Base-by-base conservation (phyloP, 2,797 vertebrate genomes). In the Phaenicophaeus curvirostris region DNA sequence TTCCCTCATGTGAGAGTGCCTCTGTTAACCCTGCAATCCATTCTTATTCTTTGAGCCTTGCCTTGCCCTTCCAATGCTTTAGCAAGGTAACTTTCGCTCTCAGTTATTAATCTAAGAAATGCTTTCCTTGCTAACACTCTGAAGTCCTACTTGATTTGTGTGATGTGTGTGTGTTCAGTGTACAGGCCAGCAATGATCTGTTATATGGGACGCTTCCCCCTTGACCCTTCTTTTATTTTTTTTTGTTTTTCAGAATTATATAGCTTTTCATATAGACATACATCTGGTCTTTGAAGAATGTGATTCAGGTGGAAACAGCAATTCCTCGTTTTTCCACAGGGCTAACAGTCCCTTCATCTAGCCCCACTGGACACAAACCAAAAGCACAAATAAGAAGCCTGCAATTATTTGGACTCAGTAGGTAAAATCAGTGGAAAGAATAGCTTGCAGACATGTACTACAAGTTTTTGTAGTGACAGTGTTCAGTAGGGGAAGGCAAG, bases 51-150 rank as follows among this genome's bases (percentile, higher is more conserved):
- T 6, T 31, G 48, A 66, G 50, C 35, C 69, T 91, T 87, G 44
- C 51, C 59, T 83, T 89, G 63, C 53, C 51, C 30, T 88, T 66
- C 27, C 42, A 90, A 5, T 24, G 39, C 25, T 94, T 89, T 67
- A 61, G 51, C 4, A 6, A 66, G 44, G 78, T 62, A 88, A 89
- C 37, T 85, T 94, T 68, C 91, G 25, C 33, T 93, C 80, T 81
- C 86, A 80, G 7, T 87, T 93, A 93, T 76, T 79, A 87, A 86
- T 80, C 50, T 82, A 67, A 89, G 54, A 85, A 94, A 87, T 66
- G 37, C 4, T 91, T 89, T 78, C 53, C 61, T 78, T 82, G 31
- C 20, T 76, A 62, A 53, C 39, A 69, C 4, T 27, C 50, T 25
- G 83, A 88, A 73, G 41, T 76, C 67, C 55, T 76, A 13, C 51